Conservation (phyloP, 2,113 vertebrate species). For the Heteronetta atricapilla region DNA sequence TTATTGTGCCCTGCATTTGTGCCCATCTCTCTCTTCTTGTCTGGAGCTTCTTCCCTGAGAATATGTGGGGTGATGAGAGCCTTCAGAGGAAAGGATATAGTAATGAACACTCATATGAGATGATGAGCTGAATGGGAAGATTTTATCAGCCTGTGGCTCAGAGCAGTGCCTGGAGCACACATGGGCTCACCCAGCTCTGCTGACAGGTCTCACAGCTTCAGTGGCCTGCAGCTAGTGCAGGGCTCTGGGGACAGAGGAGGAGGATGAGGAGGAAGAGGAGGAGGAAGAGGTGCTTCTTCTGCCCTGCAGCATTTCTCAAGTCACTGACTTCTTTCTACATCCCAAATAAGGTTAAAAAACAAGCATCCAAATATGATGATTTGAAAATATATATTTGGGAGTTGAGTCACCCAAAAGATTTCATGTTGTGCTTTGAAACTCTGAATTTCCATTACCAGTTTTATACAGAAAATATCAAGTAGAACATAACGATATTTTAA, state of each 20-base stretch:
- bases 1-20: neutral
- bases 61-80: fast-evolving
- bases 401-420: neutral
- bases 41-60: neutral
- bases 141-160: neutral
- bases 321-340: neutral
- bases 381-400: neutral
- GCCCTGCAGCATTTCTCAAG: neutral
- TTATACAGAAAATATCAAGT: neutral
- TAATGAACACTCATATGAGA: neutral
- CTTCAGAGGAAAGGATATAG: fast-evolving
- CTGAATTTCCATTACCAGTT: neutral
- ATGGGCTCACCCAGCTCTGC: neutral
- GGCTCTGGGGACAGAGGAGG: neutral
- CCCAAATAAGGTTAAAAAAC: neutral
- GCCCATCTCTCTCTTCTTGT: neutral
- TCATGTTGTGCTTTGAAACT: neutral
- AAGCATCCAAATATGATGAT: neutral
- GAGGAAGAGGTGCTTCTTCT: neutral
- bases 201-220: fast-evolving
- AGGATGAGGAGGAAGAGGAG: neutral
- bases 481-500: neutral
- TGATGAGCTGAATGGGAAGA: neutral
- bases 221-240: fast-evolving
- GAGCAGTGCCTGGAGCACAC: fast-evolving